Conservation (phyloP, 1,140 invertebrate species). For the Hylaeus anthracinus region DNA sequence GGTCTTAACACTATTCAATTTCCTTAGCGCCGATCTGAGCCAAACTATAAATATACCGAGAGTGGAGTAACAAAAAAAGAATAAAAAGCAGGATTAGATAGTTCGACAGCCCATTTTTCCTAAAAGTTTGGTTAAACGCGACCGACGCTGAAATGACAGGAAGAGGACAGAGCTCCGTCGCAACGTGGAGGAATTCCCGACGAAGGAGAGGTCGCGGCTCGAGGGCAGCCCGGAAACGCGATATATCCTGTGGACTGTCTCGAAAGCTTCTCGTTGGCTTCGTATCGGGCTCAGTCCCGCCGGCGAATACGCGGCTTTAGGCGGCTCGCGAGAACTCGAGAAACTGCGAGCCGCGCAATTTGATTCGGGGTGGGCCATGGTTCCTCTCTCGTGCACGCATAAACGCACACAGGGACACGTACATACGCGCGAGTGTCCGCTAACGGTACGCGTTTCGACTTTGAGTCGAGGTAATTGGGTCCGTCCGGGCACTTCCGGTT, state of each 20-base stretch:
- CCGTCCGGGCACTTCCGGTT: conserved; percentile 52
- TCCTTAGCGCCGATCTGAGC: too few species aligned
- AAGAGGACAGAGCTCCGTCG: conserved; percentile 40
- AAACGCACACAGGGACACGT: background rate
- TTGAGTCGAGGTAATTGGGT: conserved; percentile 61
- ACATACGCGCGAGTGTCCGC: conserved; percentile 16
- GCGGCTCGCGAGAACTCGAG: conserved; percentile 44
- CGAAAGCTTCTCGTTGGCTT: conserved; percentile 24
- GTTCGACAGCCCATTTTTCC: background rate
- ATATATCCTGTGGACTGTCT: conserved; percentile 63
- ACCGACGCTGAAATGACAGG: background rate
- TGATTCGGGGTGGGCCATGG: conserved; percentile 63
- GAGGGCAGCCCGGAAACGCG: conserved; percentile 66
- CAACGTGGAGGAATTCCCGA: conserved; percentile 63
- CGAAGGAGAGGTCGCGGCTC: conserved; percentile 57
- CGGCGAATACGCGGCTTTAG: conserved; percentile 27
- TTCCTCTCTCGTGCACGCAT: conserved; percentile 12
- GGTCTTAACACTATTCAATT: too few species aligned
- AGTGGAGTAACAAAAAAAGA: too few species aligned
- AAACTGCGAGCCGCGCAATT: conserved; percentile 50
- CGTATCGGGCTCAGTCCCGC: conserved; percentile 20
- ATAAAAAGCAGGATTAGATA: too few species aligned
- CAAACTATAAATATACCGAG: too few species aligned
- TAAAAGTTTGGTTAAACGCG: conserved; percentile 8
- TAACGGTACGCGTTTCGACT: conserved; percentile 58